Evolutionary conservation across 1,140 invertebrate genomes (phyloP).

Genomic region (Oncopodura yosiiana): DNA sequence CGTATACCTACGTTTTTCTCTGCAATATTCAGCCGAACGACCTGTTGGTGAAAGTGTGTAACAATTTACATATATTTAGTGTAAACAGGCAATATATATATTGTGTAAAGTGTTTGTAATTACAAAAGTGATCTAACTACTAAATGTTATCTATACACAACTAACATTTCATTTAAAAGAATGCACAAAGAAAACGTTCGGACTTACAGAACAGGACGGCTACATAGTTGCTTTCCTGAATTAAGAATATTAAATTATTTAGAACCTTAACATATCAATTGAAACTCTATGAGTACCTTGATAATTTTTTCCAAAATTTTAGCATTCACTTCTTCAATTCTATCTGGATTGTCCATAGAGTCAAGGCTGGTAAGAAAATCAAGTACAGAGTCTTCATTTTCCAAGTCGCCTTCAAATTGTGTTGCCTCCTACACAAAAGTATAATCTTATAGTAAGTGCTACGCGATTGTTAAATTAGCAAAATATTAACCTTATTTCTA

Average conservation of each 20-base stretch:
- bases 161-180: background rate
- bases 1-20: slow-evolving; percentile 31
- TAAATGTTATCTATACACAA: background rate
- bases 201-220: slow-evolving; percentile 91
- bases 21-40: slow-evolving; percentile 22
- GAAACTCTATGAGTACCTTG: no score
- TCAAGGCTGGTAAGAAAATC: slow-evolving; percentile 87
- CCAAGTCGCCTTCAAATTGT: slow-evolving; percentile 68
- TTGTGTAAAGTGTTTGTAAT: background rate
- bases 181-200: background rate
- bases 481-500: slow-evolving; percentile 77
- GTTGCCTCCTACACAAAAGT: no score
- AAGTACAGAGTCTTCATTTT: slow-evolving; percentile 84
- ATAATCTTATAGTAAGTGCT: no score
- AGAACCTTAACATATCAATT: no score
- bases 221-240: slow-evolving; percentile 80
- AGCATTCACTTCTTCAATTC: slow-evolving; percentile 89
- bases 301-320: slow-evolving; percentile 84
- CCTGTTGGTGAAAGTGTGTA: slow-evolving; percentile 6
- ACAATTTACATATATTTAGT: background rate
- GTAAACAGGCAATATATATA: background rate
- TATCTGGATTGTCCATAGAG: slow-evolving; percentile 87
- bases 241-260: no score
- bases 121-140: background rate
- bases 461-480: no score